A percentile compares a stretch with the other conserved stretches of the same genome.
Evolutionary conservation across 2,888 invertebrate species (phyloP).

Genomic region (Ectemnius continuus): DNA sequence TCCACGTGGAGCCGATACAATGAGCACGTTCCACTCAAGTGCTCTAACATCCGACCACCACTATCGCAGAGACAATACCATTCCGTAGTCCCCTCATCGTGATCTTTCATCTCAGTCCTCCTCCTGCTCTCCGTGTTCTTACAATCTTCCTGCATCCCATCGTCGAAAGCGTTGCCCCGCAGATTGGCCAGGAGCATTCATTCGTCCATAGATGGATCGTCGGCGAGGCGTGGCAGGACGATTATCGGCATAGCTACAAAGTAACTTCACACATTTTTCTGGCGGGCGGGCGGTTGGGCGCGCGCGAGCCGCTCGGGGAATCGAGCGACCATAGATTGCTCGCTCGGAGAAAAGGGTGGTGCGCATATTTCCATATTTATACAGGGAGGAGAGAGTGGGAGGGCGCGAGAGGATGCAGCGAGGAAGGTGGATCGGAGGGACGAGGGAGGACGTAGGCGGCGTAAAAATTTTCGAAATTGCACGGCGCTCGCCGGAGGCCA

Average conservation of each 20-base stretch:
- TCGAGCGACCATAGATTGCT: no score
- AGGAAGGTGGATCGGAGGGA: not conserved
- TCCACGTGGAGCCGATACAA: conserved; percentile 27
- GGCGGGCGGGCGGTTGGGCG: no score
- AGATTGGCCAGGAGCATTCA: no score
- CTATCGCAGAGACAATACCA: conserved; percentile 73
- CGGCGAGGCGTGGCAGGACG: no score
- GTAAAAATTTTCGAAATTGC: conserved; percentile 66
- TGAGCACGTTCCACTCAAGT: conserved; percentile 75
- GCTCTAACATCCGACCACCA: conserved; percentile 74
- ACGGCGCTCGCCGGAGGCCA: conserved; percentile 51
- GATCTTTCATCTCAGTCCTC: conserved; percentile 1
- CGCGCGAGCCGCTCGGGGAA: no score
- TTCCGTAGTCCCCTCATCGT: conserved; percentile 31
- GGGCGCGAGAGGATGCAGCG: not conserved
- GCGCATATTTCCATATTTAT: conserved; percentile 34
- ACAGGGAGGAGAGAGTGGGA: not conserved
- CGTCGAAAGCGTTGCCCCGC: no score
- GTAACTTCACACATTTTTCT: no score
- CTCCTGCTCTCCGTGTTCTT: not conserved
- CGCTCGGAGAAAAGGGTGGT: not conserved
- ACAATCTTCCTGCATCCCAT: not conserved
- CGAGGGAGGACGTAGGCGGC: conserved; percentile 39
- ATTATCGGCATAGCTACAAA: no score
- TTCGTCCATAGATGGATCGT: no score